Conservation (phyloP, 2,888 invertebrate genomes). For the Steinernema scapterisci region DNA sequence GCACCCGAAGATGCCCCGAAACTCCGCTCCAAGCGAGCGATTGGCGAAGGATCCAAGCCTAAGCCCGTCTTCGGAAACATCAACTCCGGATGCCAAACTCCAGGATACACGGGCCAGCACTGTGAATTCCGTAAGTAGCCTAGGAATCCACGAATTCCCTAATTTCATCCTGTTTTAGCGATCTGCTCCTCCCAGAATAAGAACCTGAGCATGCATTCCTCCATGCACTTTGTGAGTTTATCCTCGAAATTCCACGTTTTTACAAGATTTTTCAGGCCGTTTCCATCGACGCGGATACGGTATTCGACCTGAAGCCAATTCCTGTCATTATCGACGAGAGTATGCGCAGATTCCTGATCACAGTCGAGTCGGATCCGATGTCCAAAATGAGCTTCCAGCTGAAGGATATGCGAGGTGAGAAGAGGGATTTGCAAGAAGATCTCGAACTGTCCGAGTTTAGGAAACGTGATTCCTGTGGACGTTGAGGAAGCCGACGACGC, state of each 20-base stretch:
- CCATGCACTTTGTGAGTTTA: too few species aligned
- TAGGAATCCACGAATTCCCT: neutral
- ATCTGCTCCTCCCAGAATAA: constrained; percentile 44
- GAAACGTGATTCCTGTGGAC: neutral
- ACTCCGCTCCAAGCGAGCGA: too few species aligned
- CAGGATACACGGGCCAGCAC: constrained; percentile 55
- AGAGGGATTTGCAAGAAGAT: too few species aligned
- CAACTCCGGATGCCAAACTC: constrained; percentile 27
- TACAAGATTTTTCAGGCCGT: neutral
- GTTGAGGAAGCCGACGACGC: neutral
- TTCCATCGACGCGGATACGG: neutral
- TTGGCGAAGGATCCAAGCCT: too few species aligned
- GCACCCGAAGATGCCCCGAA: too few species aligned
- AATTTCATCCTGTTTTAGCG: constrained; percentile 39
- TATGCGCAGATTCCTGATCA: neutral
- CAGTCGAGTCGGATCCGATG: neutral
- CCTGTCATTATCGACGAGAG: constrained; percentile 4
- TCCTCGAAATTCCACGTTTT: too few species aligned
- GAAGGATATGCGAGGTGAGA: too few species aligned
- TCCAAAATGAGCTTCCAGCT: neutral
- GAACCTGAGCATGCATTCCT: constrained; percentile 35
- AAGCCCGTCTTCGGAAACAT: neutral
- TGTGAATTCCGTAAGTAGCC: constrained; percentile 48
- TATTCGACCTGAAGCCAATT: neutral
- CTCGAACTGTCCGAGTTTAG: too few species aligned